These are phyloP conservation scores for Dallia pectoralis DNA, from an alignment of 2,797 vertebrate species.

Conservation along the genomic window DNA sequence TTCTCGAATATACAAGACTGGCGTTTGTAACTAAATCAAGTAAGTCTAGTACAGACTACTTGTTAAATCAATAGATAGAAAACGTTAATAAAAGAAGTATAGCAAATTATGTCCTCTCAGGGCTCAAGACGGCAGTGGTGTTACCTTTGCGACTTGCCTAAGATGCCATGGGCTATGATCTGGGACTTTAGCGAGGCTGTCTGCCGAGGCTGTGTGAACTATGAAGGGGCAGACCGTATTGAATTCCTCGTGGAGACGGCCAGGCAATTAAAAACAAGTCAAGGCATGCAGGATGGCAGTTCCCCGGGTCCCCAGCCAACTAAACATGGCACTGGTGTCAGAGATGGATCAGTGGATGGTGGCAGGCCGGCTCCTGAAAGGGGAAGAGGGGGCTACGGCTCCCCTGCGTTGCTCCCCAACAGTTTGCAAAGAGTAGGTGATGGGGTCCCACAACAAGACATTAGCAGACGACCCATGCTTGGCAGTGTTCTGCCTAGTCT, in stretches of 20 bases:
- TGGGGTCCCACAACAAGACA: conserved; percentile 77
- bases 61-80: neutral
- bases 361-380: conserved; percentile 58
- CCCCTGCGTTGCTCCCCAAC: conserved; percentile 85
- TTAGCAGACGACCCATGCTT: conserved; percentile 78
- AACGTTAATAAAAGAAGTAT: conserved; percentile 8
- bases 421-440: conserved; percentile 67
- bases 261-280: conserved; percentile 85
- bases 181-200: conserved; percentile 91
- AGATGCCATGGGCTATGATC: conserved; percentile 94
- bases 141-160: conserved; percentile 88
- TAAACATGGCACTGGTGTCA: conserved; percentile 71
- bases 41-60: conserved; percentile 3
- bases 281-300: conserved; percentile 85
- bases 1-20: neutral
- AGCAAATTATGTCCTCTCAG: conserved; percentile 35
- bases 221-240: conserved; percentile 88
- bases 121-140: conserved; percentile 88
- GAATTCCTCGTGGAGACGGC: conserved; percentile 89
- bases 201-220: conserved; percentile 90
- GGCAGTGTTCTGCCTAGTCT: conserved; percentile 77
- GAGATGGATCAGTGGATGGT: conserved; percentile 28
- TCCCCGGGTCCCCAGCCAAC: conserved; percentile 72
- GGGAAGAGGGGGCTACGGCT: conserved; percentile 73
- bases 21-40: conserved; percentile 17